Evolutionary conservation across 2,797 vertebrate genomes (phyloP), one percentile per base, ranked within the genome.

Genomic region (Sebastiscus albofasciatus): DNA sequence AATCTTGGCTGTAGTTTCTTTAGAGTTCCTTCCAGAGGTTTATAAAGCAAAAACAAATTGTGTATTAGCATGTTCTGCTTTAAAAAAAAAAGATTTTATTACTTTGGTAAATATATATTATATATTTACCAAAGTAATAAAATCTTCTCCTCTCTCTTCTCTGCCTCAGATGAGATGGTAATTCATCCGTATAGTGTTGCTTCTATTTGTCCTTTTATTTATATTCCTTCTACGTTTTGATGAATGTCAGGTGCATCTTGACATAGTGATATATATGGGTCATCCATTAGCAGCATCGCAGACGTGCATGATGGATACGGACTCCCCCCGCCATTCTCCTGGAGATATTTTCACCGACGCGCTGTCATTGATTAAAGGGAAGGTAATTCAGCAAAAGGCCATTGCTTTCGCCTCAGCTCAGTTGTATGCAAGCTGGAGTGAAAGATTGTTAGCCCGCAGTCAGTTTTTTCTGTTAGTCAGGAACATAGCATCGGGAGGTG

Each of bases 321-420:
- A 80, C 46, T 75, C 75, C 66, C 67, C 64, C 16, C 73, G 34
- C 78, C 64, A 24, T 81, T 91, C 87, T 90, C 86, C 84, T 52
- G 83, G 67, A 93, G 87, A 87, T 84, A 86, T 91, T 93, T 89
- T 90, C 81, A 81, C 77, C 46, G 70, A 77, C 59, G 64, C 69
- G 18, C 36, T 90, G 92, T 90, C 94, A 94, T 93, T 95, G 93
- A 95, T 94, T 94, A 93, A 93, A 90, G 76, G 66, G 76, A 85
- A 88, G 77, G 92, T 87, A 91, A 93, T 93, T 93, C 83, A 83
- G 78, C 74, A 75, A 92, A 94, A 94, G 91, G 90, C 92, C 89
- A 79, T 79, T 46, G 66, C 87, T 90, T 92, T 91, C 86, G 82
- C 79, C 87, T 86, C 70, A 46, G 78, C 79, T 80, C 59, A 54